Evolutionary conservation across 2,113 vertebrate species (phyloP).

Genomic region (Pseudorasbora parva): DNA sequence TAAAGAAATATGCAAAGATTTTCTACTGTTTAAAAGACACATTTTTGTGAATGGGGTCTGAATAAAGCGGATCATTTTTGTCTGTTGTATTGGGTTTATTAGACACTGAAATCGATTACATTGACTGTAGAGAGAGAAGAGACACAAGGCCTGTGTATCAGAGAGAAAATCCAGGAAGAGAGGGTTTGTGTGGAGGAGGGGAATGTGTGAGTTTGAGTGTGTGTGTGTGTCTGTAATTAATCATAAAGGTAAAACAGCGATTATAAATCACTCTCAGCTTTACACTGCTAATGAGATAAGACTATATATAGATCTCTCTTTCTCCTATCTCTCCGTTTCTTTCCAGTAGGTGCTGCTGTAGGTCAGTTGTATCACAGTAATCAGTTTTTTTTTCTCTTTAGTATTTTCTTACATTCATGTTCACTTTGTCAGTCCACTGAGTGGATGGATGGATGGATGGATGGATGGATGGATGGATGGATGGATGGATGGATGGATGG

Average conservation of each 20-base stretch:
- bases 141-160: background rate
- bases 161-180: background rate
- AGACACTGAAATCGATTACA: background rate
- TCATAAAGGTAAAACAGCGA: slow-evolving; percentile 40
- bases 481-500: background rate
- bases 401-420: background rate
- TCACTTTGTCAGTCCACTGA: no score
- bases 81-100: background rate
- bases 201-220: background rate
- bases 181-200: background rate
- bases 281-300: slow-evolving; percentile 43
- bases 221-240: slow-evolving; percentile 34
- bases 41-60: background rate
- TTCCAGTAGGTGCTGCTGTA: slow-evolving; percentile 49
- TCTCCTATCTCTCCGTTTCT: background rate
- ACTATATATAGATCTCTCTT: slow-evolving; percentile 38
- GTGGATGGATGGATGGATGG: background rate
- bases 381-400: background rate
- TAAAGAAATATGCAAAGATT: background rate
- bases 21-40: background rate
- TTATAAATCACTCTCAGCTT: slow-evolving; percentile 45
- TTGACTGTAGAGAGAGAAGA: slow-evolving; percentile 10
- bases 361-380: slow-evolving; percentile 11
- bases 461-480: background rate
- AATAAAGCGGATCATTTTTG: background rate